Evolutionary conservation across 2,888 invertebrate genomes (phyloP).

Genomic region (Euspilapteryx auroguttella): DNA sequence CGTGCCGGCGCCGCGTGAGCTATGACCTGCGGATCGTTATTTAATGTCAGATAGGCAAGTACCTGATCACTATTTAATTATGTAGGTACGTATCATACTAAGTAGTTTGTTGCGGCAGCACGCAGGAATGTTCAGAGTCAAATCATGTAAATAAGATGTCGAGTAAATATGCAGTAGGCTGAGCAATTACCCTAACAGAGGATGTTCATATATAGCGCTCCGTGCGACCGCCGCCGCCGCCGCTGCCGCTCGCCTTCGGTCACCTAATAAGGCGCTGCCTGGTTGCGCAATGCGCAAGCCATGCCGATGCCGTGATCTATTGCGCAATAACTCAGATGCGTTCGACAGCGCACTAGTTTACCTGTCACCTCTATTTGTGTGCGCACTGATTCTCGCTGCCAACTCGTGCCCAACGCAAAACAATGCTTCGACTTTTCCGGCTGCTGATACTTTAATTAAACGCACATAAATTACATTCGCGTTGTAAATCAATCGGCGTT

Average conservation of each 20-base stretch:
- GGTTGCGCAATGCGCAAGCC: background rate
- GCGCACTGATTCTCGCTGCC: no score
- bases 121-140: no score
- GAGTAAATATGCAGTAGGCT: slow-evolving; percentile 7
- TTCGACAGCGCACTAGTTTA: no score
- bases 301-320: no score
- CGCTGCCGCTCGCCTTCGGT: background rate
- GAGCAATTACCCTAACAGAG: slow-evolving; percentile 18
- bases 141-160: slow-evolving; percentile 18
- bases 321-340: no score
- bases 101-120: no score
- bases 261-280: slow-evolving; percentile 1
- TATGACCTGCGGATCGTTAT: no score
- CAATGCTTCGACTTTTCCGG: slow-evolving; percentile 23
- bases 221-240: slow-evolving; percentile 8
- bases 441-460: slow-evolving; percentile 50
- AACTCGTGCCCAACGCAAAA: slow-evolving; percentile 1
- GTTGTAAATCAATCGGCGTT: slow-evolving; percentile 40
- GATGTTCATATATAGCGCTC: slow-evolving; percentile 15
- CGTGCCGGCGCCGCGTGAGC: no score
- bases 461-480: slow-evolving; percentile 34
- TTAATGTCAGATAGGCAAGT: no score
- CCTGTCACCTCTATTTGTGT: no score
- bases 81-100: no score
- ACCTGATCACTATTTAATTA: no score